Evolutionary conservation across 2,113 vertebrate species (phyloP).

Genomic region (Megaceryle maxima): DNA sequence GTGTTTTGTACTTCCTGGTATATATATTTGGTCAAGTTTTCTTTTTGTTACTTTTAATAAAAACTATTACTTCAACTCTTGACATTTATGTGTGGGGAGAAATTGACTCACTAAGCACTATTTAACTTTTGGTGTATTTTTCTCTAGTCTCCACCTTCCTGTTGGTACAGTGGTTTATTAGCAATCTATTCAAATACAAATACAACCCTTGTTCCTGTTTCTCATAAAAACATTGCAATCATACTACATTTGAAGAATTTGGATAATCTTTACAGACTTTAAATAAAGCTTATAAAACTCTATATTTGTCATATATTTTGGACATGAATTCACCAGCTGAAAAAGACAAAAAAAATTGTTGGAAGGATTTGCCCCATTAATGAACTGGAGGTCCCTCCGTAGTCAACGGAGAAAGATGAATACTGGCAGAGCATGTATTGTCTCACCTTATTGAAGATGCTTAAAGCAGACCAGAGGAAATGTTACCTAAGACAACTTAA

Average conservation of each 20-base stretch:
- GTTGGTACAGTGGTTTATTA: background rate
- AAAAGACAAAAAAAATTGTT: background rate
- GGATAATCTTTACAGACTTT: background rate
- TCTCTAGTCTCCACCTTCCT: background rate
- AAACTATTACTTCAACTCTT: background rate
- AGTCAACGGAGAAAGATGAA: background rate
- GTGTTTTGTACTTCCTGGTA: background rate
- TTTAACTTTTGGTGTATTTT: background rate
- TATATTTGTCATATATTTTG: background rate
- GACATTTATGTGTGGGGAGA: background rate
- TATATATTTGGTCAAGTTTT: background rate
- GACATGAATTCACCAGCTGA: background rate
- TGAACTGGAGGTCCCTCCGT: background rate
- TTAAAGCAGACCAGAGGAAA: background rate
- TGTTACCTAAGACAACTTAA: background rate
- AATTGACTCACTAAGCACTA: background rate
- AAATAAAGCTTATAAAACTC: background rate
- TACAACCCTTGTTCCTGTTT: background rate
- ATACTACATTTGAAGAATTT: background rate
- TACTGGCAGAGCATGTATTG: background rate
- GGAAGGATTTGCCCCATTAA: background rate
- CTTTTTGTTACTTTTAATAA: background rate
- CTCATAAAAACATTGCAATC: background rate
- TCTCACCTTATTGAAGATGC: background rate
- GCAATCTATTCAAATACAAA: background rate